Percentiles rank a stretch among this genome's conserved stretches.
phyloP scores from a whole-genome alignment of 1,140 invertebrate genomes.

The Sesamia nonagrioides region DNA sequence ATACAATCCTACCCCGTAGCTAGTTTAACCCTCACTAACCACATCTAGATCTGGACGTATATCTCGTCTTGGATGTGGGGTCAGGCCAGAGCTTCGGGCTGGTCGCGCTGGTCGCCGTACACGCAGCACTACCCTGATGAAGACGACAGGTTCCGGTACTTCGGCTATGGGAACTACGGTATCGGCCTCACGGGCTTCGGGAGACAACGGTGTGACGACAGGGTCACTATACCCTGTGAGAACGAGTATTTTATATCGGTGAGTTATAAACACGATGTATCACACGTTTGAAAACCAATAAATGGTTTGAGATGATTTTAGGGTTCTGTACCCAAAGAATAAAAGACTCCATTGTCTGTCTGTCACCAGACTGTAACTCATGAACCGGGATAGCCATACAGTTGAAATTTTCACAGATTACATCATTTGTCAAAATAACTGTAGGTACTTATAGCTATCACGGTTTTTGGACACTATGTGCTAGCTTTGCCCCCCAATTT shows the following conservation, averaged over 20 bases:
- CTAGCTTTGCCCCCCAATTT: no score
- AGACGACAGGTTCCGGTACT: slow-evolving; percentile 72
- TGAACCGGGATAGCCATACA: no score
- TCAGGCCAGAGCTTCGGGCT: slow-evolving; percentile 60
- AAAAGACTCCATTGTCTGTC: no score
- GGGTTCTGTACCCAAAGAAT: no score
- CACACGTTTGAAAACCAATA: no score
- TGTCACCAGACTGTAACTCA: no score
- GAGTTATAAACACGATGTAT: slow-evolving; percentile 60
- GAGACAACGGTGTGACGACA: slow-evolving; percentile 89
- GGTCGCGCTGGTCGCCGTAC: slow-evolving; percentile 80
- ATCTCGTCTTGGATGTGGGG: slow-evolving; percentile 78
- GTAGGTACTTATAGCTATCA: no score
- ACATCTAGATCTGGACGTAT: slow-evolving; percentile 78
- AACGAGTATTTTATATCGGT: slow-evolving; percentile 94
- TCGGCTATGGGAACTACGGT: slow-evolving; percentile 81
- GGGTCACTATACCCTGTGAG: slow-evolving; percentile 93
- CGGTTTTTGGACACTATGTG: no score
- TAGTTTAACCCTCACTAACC: slow-evolving; percentile 68
- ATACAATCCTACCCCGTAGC: slow-evolving; percentile 62
- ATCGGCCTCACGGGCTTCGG: slow-evolving; percentile 70
- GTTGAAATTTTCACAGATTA: no score
- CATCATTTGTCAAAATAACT: no score
- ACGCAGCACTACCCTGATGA: slow-evolving; percentile 71
- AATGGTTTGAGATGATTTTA: no score